Conservation (phyloP, 2,888 invertebrate genomes). For the Muscina levida region DNA sequence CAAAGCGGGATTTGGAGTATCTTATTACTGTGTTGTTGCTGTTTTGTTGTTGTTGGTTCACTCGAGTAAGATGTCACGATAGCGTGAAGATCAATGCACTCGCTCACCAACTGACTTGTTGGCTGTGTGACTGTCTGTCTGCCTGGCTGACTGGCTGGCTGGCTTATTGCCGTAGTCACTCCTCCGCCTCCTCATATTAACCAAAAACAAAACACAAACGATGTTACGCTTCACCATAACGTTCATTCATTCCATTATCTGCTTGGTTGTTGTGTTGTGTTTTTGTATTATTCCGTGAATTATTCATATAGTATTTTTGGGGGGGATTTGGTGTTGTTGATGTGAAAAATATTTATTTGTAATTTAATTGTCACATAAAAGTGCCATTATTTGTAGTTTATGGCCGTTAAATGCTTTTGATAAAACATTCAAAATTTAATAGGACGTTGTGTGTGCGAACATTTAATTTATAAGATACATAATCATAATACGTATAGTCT, state of each 20-base stretch:
- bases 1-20: background rate
- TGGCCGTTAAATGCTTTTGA: background rate
- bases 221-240: background rate
- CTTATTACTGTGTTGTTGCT: constrained; percentile 24
- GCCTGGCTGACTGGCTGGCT: background rate
- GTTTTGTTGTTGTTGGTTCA: constrained; percentile 28
- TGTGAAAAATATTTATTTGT: constrained; percentile 15
- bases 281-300: too few relatives aligned
- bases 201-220: background rate
- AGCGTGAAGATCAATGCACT: constrained; percentile 58
- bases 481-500: too few relatives aligned
- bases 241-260: background rate
- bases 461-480: too few relatives aligned
- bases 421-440: too few relatives aligned
- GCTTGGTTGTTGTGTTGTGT: background rate
- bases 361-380: constrained; percentile 27
- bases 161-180: background rate
- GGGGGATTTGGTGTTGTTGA: too few relatives aligned
- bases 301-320: too few relatives aligned
- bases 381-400: constrained; percentile 11
- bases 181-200: too few relatives aligned
- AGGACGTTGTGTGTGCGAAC: too few relatives aligned
- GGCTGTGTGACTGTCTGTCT: too few relatives aligned
- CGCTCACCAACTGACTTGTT: constrained; percentile 2
- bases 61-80: constrained; percentile 5